These are phyloP conservation scores for Brenthis ino DNA, from an alignment of 2,888 invertebrate genomes.

Conservation along the genomic window DNA sequence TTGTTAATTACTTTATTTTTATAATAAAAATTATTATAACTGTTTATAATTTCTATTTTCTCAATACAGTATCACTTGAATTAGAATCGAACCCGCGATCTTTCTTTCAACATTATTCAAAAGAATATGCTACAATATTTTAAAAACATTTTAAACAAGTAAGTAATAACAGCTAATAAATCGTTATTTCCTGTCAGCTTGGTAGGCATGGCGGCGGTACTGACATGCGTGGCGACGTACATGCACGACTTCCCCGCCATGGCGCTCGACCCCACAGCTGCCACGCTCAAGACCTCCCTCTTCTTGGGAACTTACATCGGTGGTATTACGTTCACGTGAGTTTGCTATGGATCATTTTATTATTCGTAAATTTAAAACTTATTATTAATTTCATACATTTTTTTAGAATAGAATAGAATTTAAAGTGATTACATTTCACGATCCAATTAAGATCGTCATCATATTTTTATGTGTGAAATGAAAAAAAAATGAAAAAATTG, in stretches of 20 bases:
- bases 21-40: too few species aligned
- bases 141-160: too few species aligned
- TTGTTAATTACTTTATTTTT: too few species aligned
- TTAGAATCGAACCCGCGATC: too few species aligned
- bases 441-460: not conserved
- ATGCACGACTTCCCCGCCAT: conserved; percentile 92
- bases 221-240: conserved; percentile 92
- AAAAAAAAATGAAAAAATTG: too few species aligned
- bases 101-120: too few species aligned
- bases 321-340: conserved; percentile 92
- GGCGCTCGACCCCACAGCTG: conserved; percentile 90
- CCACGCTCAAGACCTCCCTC: conserved; percentile 91
- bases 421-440: not conserved
- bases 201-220: conserved; percentile 93
- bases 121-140: too few species aligned
- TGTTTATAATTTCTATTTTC: too few species aligned
- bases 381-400: too few species aligned
- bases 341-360: not conserved
- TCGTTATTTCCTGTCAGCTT: conserved; percentile 77
- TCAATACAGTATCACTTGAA: too few species aligned
- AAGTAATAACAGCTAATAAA: not conserved
- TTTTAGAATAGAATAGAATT: not conserved
- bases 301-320: conserved; percentile 95
- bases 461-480: not conserved
- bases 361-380: too few species aligned